These are phyloP conservation scores for Premnoplex brunnescens DNA, from an alignment of 2,797 vertebrate species.

Conservation along the genomic window DNA sequence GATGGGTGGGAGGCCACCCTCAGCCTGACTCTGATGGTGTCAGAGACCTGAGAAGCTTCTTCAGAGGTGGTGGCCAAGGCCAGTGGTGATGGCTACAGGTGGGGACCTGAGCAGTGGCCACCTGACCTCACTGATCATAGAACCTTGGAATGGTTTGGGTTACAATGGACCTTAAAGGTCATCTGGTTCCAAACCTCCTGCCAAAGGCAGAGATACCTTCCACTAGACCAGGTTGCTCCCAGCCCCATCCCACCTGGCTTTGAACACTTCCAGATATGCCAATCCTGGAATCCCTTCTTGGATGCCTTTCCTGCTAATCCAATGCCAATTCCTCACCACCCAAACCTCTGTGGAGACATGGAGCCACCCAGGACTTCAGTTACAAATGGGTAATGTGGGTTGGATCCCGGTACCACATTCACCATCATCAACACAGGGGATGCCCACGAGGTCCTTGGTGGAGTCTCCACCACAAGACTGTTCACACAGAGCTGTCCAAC, in stretches of 20 bases:
- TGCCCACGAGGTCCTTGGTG: not conserved
- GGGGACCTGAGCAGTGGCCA: not conserved
- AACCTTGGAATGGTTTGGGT: not conserved
- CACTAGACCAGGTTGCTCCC: not conserved
- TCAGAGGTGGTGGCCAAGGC: not conserved
- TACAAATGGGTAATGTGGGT: fast-evolving
- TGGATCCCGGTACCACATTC: not conserved
- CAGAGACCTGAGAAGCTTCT: fast-evolving
- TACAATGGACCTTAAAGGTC: not conserved
- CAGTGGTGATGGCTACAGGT: not conserved
- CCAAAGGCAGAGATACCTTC: fast-evolving
- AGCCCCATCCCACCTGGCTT: fast-evolving
- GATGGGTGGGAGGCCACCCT: not conserved
- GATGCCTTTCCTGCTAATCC: not conserved
- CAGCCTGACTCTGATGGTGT: not conserved
- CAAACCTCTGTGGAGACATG: fast-evolving
- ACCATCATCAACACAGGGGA: fast-evolving
- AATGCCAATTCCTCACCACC: not conserved
- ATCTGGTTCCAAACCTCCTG: fast-evolving
- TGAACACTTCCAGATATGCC: not conserved
- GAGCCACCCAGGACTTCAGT: not conserved
- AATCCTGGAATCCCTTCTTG: not conserved
- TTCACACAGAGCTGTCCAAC: not conserved
- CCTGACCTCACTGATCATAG: fast-evolving
- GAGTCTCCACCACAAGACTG: not conserved